A percentile compares a stretch with the other conserved stretches of the same genome.
These are phyloP conservation scores for Scartelaos histophorus DNA, from an alignment of 2,113 vertebrate genomes.

Conservation along the genomic window DNA sequence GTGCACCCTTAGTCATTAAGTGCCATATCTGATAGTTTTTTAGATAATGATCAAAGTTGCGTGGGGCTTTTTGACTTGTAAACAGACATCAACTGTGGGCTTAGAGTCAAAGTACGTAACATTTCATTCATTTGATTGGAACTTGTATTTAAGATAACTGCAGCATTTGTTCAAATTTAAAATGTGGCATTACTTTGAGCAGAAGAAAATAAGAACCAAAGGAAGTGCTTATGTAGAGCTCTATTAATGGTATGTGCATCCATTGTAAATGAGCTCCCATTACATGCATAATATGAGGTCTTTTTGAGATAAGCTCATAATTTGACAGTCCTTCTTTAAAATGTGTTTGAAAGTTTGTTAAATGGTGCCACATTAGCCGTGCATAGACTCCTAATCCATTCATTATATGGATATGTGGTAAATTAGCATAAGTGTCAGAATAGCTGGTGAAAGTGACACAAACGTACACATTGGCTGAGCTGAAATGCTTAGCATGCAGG, in stretches of 20 bases:
- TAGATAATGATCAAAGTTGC: background rate
- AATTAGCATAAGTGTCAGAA: conserved; percentile 13
- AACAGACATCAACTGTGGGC: background rate
- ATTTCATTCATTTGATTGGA: too few species aligned
- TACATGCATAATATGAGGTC: background rate
- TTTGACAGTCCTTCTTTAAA: conserved; percentile 2
- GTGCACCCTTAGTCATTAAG: background rate
- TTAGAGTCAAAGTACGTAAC: background rate
- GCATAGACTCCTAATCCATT: conserved; percentile 2
- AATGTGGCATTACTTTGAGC: background rate
- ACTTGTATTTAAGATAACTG: background rate
- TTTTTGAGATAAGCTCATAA: conserved; percentile 4
- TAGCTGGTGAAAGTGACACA: conserved; percentile 6
- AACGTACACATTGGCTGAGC: conserved; percentile 4
- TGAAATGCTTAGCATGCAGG: conserved; percentile 11
- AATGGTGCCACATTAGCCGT: conserved; percentile 4
- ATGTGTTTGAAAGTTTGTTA: conserved; percentile 8
- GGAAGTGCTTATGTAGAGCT: background rate
- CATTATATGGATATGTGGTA: conserved; percentile 8
- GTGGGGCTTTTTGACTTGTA: too few species aligned
- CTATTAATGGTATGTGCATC: background rate
- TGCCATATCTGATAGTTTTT: background rate
- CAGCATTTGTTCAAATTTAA: background rate
- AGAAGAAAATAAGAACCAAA: background rate
- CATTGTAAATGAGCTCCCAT: background rate